Evolutionary conservation across 2,113 vertebrate species (phyloP), one percentile per base, ranked within the genome.

Genomic region (Nyctereutes procyonoides): DNA sequence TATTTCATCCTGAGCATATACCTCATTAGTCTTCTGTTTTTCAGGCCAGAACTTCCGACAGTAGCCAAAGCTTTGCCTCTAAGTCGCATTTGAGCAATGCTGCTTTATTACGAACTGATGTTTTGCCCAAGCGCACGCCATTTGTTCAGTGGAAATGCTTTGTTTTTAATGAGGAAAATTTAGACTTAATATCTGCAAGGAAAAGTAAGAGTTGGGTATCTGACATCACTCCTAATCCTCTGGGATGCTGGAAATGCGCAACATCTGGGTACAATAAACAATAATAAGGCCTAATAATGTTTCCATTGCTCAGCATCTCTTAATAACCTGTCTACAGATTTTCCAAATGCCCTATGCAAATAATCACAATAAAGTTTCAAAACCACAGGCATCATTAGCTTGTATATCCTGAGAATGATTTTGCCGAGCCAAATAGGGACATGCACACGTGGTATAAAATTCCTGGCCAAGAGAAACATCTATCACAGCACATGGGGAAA

Each of bases 181-280:
- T 35, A 92, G 94, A 24, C 51, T 88, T 74, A 24, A 15, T 94
- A 93, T 93, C 91, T 90, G 16, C 24, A 82, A 92, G 20, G 90
- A 28, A 15, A 83, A 81, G 93, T 7, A 6, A 77, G 32, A 0
- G 48, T 93, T 93, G 67, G 69, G 53, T 83, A 58, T 81, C 88
- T 28, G 82, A 85, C 83, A 69, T 90, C 53, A 65, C 53, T 0
- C 55, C 90, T 80, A 7, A 48, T 79, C 98, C 93, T 94, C 3
- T 26, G 93, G 93, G 97, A 97, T 6, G 43, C 43, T 91, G 56
- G 84, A 56, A 94, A 88, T 22, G 24, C 24, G 60, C 80, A 97
- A 93, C 97, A 97, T 95, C 97, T 98, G 97, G 93, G 95, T 86
- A 81, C 62, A 90, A 97, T 97, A 92, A 89, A 20, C 89, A 97